Base-by-base conservation (phyloP, 2,888 invertebrate species). In the Rotaria macrura region DNA sequence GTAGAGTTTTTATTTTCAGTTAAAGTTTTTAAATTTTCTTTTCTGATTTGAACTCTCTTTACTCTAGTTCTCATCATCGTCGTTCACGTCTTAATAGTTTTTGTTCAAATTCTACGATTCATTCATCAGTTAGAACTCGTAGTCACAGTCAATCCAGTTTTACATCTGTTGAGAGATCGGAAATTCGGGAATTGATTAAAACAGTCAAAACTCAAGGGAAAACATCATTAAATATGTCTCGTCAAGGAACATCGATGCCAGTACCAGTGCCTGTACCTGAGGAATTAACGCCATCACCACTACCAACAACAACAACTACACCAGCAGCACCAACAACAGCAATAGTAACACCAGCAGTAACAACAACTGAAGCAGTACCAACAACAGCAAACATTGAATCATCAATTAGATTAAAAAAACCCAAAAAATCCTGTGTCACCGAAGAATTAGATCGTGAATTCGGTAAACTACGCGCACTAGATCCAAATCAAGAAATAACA, bases 71-170 rank as follows among this genome's bases (percentile, higher is more conserved):
- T 38, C 3, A 4, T 4, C 5, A 4, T 43, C 79, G 40, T 12
- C 17, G n/a, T 79, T 14, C 9, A 25, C 23, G 43, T 79, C 43
- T 4, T 43, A n/a, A 79, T 79, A 79, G 79, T 79, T 3, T 43
- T 12, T 14, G 9, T 40, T 79, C 79, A 40, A 25, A n/a, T 79
- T 43, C 79, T 14, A 25, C 40, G 12, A 1, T 40, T 3, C 25
- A 25, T 5, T 79, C 40, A n/a, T 43, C 79, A 79, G 25, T 23
- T 38, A 29, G 5, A 38, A 38, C 72, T 23, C 40, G 72, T 72
- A 79, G n/a, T n/a, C 40, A 43, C 43, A 79, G 79, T 79, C 79
- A 79, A 79, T 79, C 79, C 9, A 79, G 79, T 79, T 79, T 79
- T 79, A 79, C 79, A 79, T 43, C 43, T 25, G 12, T 79, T 25